Conservation (phyloP, 2,113 vertebrate species). For the Takifugu bimaculatus region DNA sequence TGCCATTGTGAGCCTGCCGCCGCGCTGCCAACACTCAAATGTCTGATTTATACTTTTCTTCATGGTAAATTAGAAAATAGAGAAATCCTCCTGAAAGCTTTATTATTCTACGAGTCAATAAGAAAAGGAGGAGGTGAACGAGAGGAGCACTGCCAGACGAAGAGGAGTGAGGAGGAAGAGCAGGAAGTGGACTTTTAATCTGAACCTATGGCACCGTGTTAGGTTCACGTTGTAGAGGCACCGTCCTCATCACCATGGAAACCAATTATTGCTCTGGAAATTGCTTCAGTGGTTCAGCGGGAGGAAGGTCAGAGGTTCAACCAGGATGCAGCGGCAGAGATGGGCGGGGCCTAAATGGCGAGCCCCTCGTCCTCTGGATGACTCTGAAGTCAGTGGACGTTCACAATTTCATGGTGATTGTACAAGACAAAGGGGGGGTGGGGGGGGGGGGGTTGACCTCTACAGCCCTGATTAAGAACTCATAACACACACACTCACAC, state of each 20-base stretch:
- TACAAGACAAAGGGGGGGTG: conserved; percentile 55
- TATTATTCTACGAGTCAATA: conserved; percentile 67
- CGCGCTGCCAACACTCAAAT: conserved; percentile 68
- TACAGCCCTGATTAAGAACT: not conserved
- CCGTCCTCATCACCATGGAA: conserved; percentile 44
- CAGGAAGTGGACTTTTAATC: not conserved
- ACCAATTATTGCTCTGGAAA: conserved; percentile 75
- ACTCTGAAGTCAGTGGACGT: conserved; percentile 69
- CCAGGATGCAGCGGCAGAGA: conserved; percentile 37
- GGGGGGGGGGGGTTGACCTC: conserved; percentile 24
- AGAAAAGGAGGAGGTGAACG: conserved; percentile 25
- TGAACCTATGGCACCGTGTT: not conserved
- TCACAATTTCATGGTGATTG: conserved; percentile 77
- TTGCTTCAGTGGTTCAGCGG: conserved; percentile 46
- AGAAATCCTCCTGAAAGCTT: conserved; percentile 75
- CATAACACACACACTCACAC: conserved; percentile 3
- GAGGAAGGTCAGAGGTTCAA: conserved; percentile 72
- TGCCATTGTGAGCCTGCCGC: conserved; percentile 59
- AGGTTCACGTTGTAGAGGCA: conserved; percentile 11
- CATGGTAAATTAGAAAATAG: conserved; percentile 79
- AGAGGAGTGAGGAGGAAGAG: not conserved
- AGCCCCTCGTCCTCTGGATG: conserved; percentile 70
- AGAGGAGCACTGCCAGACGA: not conserved
- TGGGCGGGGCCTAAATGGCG: conserved; percentile 42
- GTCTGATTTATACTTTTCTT: conserved; percentile 92